phyloP scores from a whole-genome alignment of 2,113 vertebrate genomes.

The Brachypodius melanocephalos region DNA sequence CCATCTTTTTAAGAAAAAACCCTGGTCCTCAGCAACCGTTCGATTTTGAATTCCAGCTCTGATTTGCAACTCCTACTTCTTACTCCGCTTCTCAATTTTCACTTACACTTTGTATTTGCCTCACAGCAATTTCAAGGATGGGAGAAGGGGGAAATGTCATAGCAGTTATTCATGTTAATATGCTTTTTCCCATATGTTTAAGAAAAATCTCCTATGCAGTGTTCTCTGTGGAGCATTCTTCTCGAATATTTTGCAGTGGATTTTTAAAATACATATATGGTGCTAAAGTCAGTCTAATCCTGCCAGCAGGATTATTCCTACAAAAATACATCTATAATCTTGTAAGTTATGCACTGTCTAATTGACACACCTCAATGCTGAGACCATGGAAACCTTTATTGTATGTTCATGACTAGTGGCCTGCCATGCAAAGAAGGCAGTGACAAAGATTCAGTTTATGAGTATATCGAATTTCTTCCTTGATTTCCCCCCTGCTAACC shows the following conservation, averaged over 20 bases:
- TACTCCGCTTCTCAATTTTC: background rate
- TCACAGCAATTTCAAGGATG: background rate
- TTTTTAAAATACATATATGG: background rate
- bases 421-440: background rate
- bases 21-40: background rate
- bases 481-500: background rate
- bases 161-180: slow-evolving; percentile 19
- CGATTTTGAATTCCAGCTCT: background rate
- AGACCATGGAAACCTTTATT: background rate
- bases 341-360: background rate
- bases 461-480: background rate
- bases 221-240: background rate
- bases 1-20: background rate
- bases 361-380: background rate
- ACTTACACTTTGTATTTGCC: background rate
- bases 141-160: slow-evolving; percentile 8
- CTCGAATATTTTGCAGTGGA: background rate
- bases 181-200: slow-evolving; percentile 43
- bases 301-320: background rate
- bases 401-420: background rate
- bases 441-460: background rate
- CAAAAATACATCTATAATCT: background rate
- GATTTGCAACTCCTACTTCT: background rate
- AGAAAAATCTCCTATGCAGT: background rate
- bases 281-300: slow-evolving; percentile 4